phyloP scores from a whole-genome alignment of 2,797 vertebrate species.

The Numenius phaeopus region DNA sequence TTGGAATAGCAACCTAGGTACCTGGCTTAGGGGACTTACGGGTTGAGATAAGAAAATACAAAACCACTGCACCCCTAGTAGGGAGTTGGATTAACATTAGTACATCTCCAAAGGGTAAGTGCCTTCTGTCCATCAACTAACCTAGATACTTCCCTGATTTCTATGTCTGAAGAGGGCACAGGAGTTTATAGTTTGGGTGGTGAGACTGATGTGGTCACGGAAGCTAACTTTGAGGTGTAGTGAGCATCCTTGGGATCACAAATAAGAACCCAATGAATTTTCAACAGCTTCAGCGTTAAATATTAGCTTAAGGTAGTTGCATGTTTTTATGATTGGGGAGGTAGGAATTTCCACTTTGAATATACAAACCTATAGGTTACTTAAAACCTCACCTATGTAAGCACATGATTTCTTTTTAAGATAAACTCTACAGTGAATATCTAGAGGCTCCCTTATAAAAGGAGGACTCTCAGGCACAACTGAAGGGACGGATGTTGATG shows the following conservation, averaged over 20 bases:
- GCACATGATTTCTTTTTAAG: background rate
- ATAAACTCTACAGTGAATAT: background rate
- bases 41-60: background rate
- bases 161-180: background rate
- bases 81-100: background rate
- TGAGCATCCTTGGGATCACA: background rate
- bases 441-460: background rate
- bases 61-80: rapidly evolving
- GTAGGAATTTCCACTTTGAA: background rate
- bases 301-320: background rate
- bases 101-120: background rate
- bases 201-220: background rate
- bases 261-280: background rate
- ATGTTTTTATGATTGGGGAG: background rate
- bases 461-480: background rate
- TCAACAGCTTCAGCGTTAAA: background rate
- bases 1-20: background rate
- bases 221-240: background rate
- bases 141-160: background rate
- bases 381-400: background rate
- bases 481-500: background rate
- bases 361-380: background rate
- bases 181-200: background rate
- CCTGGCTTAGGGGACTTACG: background rate
- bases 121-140: background rate